Conservation (phyloP, 2,888 invertebrate species). For the Pemphredon lugubris region DNA sequence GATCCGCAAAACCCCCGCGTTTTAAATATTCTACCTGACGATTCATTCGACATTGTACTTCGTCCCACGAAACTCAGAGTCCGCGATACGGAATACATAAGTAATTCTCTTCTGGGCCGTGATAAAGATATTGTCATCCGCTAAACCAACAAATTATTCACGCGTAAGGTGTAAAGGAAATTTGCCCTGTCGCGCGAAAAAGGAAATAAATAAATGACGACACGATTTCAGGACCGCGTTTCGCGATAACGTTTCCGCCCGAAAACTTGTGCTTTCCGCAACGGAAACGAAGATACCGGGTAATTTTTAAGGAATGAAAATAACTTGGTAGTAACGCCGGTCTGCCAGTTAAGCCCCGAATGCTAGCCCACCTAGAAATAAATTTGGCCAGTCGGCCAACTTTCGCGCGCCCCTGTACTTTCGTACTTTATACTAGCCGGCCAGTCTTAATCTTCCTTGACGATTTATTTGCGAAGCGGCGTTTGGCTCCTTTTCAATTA, state of each 20-base stretch:
- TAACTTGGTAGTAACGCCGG: neutral
- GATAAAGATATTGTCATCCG: too few species aligned
- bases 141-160: too few species aligned
- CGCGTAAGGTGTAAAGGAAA: too few species aligned
- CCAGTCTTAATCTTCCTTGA: slow-evolving; percentile 32
- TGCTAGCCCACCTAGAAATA: slow-evolving; percentile 55
- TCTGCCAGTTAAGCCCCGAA: neutral
- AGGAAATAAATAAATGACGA: too few species aligned
- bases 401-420: slow-evolving; percentile 37
- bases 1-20: too few species aligned
- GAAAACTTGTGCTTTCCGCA: neutral
- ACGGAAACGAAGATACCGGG: slow-evolving; percentile 19
- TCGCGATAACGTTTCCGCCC: neutral
- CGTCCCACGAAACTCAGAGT: too few species aligned
- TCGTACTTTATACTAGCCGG: slow-evolving; percentile 30
- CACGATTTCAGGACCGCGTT: too few species aligned
- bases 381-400: slow-evolving; percentile 51
- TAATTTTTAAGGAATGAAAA: neutral
- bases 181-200: too few species aligned
- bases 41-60: too few species aligned
- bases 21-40: too few species aligned
- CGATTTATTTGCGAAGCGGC: slow-evolving; percentile 44
- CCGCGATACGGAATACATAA: too few species aligned
- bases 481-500: slow-evolving; percentile 53
- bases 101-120: too few species aligned